Percentiles rank a stretch among this genome's conserved stretches.
These are phyloP conservation scores for Polymixis flavicincta DNA, from an alignment of 2,888 invertebrate genomes.

Conservation along the genomic window DNA sequence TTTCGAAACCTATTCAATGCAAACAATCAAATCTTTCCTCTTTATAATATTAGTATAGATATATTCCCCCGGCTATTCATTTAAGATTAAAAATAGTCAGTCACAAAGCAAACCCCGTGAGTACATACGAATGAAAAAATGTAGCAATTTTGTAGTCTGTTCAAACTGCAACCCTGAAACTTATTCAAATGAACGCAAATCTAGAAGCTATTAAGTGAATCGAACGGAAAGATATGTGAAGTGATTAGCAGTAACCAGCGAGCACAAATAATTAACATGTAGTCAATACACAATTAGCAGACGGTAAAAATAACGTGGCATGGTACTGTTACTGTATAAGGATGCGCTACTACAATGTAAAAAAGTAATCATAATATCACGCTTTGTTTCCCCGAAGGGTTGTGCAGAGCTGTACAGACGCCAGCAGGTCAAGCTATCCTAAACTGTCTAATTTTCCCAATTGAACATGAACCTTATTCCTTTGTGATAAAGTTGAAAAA, in stretches of 20 bases:
- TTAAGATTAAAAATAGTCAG: not conserved
- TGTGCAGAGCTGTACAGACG: too few relatives aligned
- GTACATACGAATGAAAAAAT: too few relatives aligned
- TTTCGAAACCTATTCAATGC: too few relatives aligned
- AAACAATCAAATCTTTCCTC: too few relatives aligned
- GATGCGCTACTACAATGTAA: conserved; percentile 71
- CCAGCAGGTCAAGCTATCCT: too few relatives aligned
- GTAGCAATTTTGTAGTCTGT: not conserved
- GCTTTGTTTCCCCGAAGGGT: too few relatives aligned
- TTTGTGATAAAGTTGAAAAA: too few relatives aligned
- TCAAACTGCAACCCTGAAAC: conserved; percentile 15
- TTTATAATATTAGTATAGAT: too few relatives aligned
- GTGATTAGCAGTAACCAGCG: conserved; percentile 79
- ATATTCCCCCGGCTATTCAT: too few relatives aligned
- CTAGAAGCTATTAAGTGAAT: conserved; percentile 29
- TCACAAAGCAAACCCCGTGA: not conserved
- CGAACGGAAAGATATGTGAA: conserved; percentile 69
- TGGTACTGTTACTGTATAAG: conserved; percentile 62
- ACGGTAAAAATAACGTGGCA: conserved; percentile 60
- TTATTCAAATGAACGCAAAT: conserved; percentile 15
- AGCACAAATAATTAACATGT: conserved; percentile 80
- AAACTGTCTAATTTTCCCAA: too few relatives aligned
- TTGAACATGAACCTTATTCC: too few relatives aligned
- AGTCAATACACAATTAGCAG: conserved; percentile 79
- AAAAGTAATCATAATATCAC: too few relatives aligned